Base-by-base conservation (phyloP, 2,888 invertebrate genomes). In the Chymomyza procnemis region DNA sequence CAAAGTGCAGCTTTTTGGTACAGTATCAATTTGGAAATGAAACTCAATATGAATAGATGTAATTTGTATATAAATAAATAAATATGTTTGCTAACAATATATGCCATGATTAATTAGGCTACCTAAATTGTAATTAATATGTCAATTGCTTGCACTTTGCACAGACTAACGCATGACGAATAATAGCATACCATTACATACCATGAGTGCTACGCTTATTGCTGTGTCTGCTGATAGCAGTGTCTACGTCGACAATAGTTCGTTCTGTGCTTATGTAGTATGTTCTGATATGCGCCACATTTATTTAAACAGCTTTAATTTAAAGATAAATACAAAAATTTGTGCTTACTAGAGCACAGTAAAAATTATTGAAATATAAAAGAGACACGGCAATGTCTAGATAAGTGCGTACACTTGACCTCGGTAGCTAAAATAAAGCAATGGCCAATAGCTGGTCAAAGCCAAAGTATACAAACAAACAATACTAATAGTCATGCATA, bases 241-340 rank as follows among this genome's bases (percentile, higher is more conserved):
- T 41, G 34, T 12, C 34, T 41, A 41, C 34, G 34, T 41, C 34
- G 34, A 41, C 34, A 41, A 41, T 41, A 41, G 34, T 41, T 41
- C n/a, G n/a, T n/a, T n/a, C n/a, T n/a, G n/a, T n/a, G n/a, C 34
- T 12, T 5, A 41, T 14, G 34, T 41, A 12, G 3, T 12, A 41
- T 41, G 9, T 41, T 14, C 1, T 41, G 12, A 41, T 12, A 41
- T 12, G 12, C 34, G 12, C 12, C 12, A 41, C 9, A 18, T 18
- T 50, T 50, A 50, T 50, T 50, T 50, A 50, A 9, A 50, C 50
- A 50, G 50, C 50, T 50, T 50, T 19, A 50, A 2, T 50, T 50
- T 3, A 50, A 2, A 18, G 14, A n/a, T 18, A 50, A 50, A 50
- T 18, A 50, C 16, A 18, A 50, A 1, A 50, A 50, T 12, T 41